Conservation (phyloP, 2,888 invertebrate species). For the Electrophaes corylata region DNA sequence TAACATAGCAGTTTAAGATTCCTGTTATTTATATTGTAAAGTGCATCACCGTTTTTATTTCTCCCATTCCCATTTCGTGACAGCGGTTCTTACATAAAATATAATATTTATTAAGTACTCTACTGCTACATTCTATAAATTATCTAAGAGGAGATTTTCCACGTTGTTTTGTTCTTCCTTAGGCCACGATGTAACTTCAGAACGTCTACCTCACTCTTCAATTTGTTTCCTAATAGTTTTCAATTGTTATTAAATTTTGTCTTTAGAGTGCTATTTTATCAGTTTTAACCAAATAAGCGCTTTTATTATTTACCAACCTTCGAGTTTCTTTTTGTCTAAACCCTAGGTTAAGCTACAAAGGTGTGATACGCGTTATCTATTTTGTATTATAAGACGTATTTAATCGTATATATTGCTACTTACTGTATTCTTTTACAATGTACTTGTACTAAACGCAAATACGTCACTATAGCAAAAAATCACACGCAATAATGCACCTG, state of each 20-base stretch:
- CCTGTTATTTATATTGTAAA: background rate
- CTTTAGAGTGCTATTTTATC: background rate
- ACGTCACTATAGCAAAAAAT: no score
- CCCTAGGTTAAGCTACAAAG: background rate
- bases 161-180: background rate
- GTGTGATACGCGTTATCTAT: no score
- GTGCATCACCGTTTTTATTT: background rate
- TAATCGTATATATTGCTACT: no score
- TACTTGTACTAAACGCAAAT: no score
- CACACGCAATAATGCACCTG: no score
- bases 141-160: background rate
- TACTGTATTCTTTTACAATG: no score
- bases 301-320: no score
- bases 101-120: background rate
- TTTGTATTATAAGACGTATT: no score
- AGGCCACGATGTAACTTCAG: background rate
- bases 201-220: constrained; percentile 7
- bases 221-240: constrained; percentile 16
- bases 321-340: background rate
- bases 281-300: background rate
- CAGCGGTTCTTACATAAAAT: background rate
- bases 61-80: background rate
- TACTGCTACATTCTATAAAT: background rate
- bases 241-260: constrained; percentile 5
- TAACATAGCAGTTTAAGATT: no score